A percentile compares a stretch with the other conserved stretches of the same genome.
Conservation (phyloP, 2,888 invertebrate genomes). For the Lissonota sp. region DNA sequence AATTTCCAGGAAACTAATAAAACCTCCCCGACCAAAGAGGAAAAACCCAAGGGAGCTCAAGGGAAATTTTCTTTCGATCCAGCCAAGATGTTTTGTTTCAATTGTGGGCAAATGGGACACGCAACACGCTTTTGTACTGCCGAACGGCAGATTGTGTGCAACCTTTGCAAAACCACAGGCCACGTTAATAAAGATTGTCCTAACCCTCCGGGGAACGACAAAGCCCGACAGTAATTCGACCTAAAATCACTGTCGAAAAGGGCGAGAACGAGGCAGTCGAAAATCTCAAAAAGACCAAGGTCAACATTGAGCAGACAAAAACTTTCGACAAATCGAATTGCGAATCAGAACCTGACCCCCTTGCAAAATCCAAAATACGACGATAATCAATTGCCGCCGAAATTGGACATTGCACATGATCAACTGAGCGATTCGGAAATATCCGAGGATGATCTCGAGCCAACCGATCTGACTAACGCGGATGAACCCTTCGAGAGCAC, state of each 20-base stretch:
- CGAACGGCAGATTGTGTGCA: conserved; percentile 32
- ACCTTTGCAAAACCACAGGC: conserved; percentile 16
- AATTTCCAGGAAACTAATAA: conserved; percentile 11
- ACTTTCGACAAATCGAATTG: no score
- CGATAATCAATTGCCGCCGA: no score
- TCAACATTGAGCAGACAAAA: no score
- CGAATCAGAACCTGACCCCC: no score
- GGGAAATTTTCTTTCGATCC: no score
- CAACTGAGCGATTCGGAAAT: background rate
- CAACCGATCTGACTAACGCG: no score
- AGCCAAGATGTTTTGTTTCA: conserved; percentile 32
- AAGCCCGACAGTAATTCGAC: conserved; percentile 29
- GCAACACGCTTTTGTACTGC: conserved; percentile 15
- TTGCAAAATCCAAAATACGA: background rate
- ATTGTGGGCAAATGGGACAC: conserved; percentile 43
- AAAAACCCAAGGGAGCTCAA: no score
- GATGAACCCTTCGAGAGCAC: no score
- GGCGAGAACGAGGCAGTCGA: conserved; percentile 28
- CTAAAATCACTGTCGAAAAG: conserved; percentile 21
- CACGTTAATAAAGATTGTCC: conserved; percentile 45
- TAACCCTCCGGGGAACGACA: conserved; percentile 37
- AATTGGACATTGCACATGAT: no score
- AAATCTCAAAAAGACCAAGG: background rate
- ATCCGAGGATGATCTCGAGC: background rate
- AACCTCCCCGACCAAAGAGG: background rate